These are phyloP conservation scores for Scaptomyza pallida DNA, from an alignment of 1,140 invertebrate genomes.

Conservation along the genomic window DNA sequence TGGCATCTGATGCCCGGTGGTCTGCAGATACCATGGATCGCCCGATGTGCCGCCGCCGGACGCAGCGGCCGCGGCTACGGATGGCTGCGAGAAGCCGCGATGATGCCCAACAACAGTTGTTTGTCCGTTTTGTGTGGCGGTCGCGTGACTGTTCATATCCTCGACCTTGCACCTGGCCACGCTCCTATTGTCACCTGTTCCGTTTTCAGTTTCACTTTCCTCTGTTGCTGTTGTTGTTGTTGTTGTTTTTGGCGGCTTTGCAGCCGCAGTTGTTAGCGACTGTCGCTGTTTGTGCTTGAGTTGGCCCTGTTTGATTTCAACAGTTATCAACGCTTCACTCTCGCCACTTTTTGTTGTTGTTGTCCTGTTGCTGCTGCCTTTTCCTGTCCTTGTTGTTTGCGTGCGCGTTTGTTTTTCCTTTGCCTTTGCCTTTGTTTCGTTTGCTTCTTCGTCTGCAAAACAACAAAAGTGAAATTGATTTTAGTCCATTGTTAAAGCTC, in stretches of 20 bases:
- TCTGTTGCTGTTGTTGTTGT: slow-evolving; percentile 7
- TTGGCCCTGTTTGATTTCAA: slow-evolving; percentile 68
- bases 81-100: slow-evolving; percentile 83
- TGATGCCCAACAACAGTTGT: slow-evolving; percentile 83
- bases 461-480: slow-evolving; percentile 4
- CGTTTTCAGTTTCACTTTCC: slow-evolving; percentile 6
- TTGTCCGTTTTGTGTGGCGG: slow-evolving; percentile 81
- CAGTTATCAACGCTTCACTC: slow-evolving; percentile 56
- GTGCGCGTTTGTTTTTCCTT: slow-evolving; percentile 30
- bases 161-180: slow-evolving; percentile 39
- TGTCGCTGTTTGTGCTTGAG: slow-evolving; percentile 34
- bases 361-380: slow-evolving; percentile 12
- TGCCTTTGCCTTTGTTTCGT: slow-evolving; percentile 41
- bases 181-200: slow-evolving; percentile 23
- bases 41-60: slow-evolving; percentile 70
- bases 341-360: slow-evolving; percentile 33
- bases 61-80: slow-evolving; percentile 60
- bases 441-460: slow-evolving; percentile 70
- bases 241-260: slow-evolving; percentile 21
- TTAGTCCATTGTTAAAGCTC: slow-evolving; percentile 19
- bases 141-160: slow-evolving; percentile 83
- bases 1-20: slow-evolving; percentile 83
- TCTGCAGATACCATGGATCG: slow-evolving; percentile 84
- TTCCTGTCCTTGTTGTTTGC: slow-evolving; percentile 17
- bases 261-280: slow-evolving; percentile 3